A percentile compares a stretch with the other conserved stretches of the same genome.
These are phyloP conservation scores for Cataglyphis cursor DNA, from an alignment of 2,888 invertebrate species.

Conservation along the genomic window DNA sequence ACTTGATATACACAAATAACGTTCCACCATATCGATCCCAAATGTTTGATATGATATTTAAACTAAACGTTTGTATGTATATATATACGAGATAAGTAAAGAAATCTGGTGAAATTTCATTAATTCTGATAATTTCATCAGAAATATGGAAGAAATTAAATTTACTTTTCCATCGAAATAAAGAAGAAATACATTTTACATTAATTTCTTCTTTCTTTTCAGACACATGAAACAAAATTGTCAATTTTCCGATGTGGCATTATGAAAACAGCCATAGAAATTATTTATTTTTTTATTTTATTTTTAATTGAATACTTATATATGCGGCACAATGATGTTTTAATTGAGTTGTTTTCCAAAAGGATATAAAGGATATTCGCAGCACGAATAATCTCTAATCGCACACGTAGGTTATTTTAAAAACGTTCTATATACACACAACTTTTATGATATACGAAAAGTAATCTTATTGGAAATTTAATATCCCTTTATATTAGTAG, in stretches of 20 bases:
- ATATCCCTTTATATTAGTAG: constrained; percentile 30
- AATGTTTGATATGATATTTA: background rate
- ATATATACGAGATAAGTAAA: background rate
- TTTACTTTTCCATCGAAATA: background rate
- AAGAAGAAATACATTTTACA: background rate
- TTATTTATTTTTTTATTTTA: background rate
- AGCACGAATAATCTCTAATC: background rate
- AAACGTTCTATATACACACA: background rate
- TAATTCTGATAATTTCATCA: background rate
- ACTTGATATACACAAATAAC: background rate
- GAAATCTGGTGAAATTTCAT: background rate
- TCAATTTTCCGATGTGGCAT: background rate
- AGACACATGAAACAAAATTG: background rate
- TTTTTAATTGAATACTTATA: background rate
- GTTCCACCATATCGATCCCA: background rate
- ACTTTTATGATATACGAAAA: background rate
- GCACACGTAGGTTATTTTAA: background rate
- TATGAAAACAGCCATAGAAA: background rate
- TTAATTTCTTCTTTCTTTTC: background rate
- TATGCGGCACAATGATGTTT: background rate
- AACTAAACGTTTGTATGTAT: background rate
- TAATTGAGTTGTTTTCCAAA: background rate
- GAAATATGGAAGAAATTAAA: background rate
- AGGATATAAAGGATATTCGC: background rate
- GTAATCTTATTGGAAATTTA: constrained; percentile 10